Evolutionary conservation across 2,888 invertebrate genomes (phyloP).

Genomic region (Marasmarcha lunaedactyla): DNA sequence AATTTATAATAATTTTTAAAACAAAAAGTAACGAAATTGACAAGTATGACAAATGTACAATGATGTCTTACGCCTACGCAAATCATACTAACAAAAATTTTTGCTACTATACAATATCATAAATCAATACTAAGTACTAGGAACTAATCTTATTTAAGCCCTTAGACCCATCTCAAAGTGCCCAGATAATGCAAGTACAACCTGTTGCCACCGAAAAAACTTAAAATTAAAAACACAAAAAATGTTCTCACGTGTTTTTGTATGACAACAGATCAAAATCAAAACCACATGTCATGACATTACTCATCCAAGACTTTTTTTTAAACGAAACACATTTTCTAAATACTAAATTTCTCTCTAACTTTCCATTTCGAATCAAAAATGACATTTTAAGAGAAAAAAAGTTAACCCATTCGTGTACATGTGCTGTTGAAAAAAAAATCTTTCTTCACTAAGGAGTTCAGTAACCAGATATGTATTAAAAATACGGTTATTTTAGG

Average conservation of each 20-base stretch:
- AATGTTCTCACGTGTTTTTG: constrained; percentile 49
- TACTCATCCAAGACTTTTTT: constrained; percentile 49
- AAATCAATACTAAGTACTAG: too few species aligned
- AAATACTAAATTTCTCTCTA: constrained; percentile 56
- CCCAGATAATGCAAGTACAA: too few species aligned
- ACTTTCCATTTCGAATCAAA: constrained; percentile 59
- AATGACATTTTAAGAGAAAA: constrained; percentile 48
- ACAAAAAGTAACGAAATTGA: too few species aligned
- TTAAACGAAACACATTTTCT: constrained; percentile 26
- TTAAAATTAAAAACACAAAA: constrained; percentile 23
- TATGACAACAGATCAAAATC: constrained; percentile 38
- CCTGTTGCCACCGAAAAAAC: too few species aligned
- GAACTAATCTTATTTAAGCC: too few species aligned
- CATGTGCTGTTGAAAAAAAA: constrained; percentile 35
- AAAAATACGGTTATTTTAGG: constrained; percentile 55
- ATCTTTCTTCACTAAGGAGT: constrained; percentile 36
- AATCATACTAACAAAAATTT: too few species aligned
- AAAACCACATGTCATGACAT: constrained; percentile 48
- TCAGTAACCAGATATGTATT: constrained; percentile 65
- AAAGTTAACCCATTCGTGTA: constrained; percentile 59
- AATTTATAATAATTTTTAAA: too few species aligned
- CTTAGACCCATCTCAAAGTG: too few species aligned
- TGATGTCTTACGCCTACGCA: too few species aligned
- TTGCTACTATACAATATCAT: too few species aligned
- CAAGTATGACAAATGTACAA: too few species aligned